These are phyloP conservation scores for Trematomus bernacchii DNA, from an alignment of 2,797 vertebrate genomes.

Conservation along the genomic window DNA sequence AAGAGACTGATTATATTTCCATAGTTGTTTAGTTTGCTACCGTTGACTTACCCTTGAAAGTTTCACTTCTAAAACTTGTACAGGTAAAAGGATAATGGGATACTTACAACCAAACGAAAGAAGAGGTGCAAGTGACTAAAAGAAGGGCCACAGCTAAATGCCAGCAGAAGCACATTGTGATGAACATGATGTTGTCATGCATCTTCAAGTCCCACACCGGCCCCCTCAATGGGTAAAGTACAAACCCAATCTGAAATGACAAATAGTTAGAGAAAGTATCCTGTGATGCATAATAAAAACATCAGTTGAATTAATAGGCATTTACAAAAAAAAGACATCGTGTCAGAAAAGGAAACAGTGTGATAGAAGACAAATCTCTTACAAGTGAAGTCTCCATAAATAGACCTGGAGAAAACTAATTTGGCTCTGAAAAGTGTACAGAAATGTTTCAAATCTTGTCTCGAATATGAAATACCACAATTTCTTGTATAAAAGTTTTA, in stretches of 20 bases:
- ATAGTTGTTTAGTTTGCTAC: background rate
- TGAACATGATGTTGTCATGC: conserved; percentile 87
- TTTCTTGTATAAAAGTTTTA: too few species aligned
- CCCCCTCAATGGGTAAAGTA: conserved; percentile 90
- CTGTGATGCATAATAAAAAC: background rate
- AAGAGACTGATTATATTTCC: background rate
- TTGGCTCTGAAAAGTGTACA: background rate
- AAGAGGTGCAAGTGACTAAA: conserved; percentile 74
- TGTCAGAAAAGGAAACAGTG: background rate
- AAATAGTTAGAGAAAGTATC: background rate
- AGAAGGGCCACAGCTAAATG: conserved; percentile 85
- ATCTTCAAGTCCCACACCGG: conserved; percentile 84
- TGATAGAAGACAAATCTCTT: too few species aligned
- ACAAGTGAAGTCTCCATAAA: background rate
- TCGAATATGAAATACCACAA: background rate
- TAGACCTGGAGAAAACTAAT: background rate
- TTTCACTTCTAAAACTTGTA: background rate
- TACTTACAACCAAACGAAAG: conserved; percentile 87
- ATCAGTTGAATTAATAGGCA: background rate
- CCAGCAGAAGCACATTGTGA: conserved; percentile 98
- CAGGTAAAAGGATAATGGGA: background rate
- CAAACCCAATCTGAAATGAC: conserved; percentile 91
- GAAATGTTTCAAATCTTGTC: background rate
- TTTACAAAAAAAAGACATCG: background rate
- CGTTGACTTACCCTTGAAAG: conserved; percentile 2